Evolutionary conservation across 2,113 vertebrate species (phyloP).

Genomic region (Grammomys dolichurus): DNA sequence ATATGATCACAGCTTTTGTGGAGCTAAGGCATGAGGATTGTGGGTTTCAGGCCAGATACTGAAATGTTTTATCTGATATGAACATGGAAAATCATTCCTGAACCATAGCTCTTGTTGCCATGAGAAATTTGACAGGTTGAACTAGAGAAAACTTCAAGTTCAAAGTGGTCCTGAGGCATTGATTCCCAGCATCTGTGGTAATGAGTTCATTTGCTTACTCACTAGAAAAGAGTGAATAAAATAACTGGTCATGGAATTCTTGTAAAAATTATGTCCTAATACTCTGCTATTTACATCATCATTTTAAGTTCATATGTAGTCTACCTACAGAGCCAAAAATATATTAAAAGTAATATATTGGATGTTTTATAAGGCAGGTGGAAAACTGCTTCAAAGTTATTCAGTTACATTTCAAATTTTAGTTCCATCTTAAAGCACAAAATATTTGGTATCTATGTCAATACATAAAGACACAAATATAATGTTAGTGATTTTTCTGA

Average conservation of each 20-base stretch:
- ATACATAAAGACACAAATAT: background rate
- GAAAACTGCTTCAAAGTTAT: slow-evolving; percentile 11
- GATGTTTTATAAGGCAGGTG: background rate
- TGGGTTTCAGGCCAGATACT: background rate
- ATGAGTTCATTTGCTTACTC: background rate
- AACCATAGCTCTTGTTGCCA: background rate
- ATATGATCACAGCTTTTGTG: background rate
- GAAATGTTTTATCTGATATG: background rate
- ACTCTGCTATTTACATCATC: background rate
- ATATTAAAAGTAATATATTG: background rate
- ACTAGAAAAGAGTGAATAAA: background rate
- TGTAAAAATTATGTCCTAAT: background rate
- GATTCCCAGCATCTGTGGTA: background rate
- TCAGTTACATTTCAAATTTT: slow-evolving; percentile 38
- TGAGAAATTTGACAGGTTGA: background rate
- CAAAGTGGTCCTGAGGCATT: background rate
- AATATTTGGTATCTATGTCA: slow-evolving; percentile 2
- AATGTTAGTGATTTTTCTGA: background rate
- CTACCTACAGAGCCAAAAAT: background rate
- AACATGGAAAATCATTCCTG: background rate
- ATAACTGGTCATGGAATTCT: no score
- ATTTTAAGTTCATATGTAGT: slow-evolving; percentile 1
- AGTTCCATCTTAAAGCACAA: slow-evolving; percentile 37
- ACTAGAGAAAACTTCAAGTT: background rate
- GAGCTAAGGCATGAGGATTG: background rate